Evolutionary conservation across 2,797 vertebrate species (phyloP), one percentile per base, ranked within the genome.

Genomic region (Harpagifer antarcticus): DNA sequence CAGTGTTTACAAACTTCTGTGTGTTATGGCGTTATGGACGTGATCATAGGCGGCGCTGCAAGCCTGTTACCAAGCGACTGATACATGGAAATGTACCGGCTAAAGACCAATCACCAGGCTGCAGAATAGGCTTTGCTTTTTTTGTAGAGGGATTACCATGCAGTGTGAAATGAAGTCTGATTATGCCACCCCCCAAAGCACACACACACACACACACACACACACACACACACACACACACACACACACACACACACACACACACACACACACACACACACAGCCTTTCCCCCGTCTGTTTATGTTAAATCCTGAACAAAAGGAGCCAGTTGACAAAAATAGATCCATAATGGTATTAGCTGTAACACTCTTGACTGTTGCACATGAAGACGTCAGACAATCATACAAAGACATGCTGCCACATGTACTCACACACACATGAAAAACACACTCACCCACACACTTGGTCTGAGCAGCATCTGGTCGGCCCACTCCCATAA

Each of bases 121-220:
- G 72, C 85, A 84, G 82, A 89, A 89, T 79, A 78, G 83, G 84
- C 85, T 92, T 83, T 86, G 61, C 82, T n/a, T 87, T 72, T 23
- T 81, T 67, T 68, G 83, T 81, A 9, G 42, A 84, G 63, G 85
- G 89, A 90, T 92, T 91, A 93, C 23, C 81, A 90, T 74, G 64
- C 77, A 83, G 90, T 89, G 90, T 90, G 89, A 93, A 93, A 89
- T 90, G 81, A 90, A 85, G 86, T 92, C 83, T 89, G 88, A 91
- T 91, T 91, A 90, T 80, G 37, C 76, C 69, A 16, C 61, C 75
- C 52, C 19, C 20, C 9, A 0, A 11, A 1, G 1, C 13, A 4
- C 37, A 1, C 57, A 9, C 63, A 15, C 54, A n/a, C 42, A 57
- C 65, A 42, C 49, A 37, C 73, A 52, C 63, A 31, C 64, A n/a